Base-by-base conservation (phyloP, 2,888 invertebrate species). In the Alentia gelatinosa region DNA sequence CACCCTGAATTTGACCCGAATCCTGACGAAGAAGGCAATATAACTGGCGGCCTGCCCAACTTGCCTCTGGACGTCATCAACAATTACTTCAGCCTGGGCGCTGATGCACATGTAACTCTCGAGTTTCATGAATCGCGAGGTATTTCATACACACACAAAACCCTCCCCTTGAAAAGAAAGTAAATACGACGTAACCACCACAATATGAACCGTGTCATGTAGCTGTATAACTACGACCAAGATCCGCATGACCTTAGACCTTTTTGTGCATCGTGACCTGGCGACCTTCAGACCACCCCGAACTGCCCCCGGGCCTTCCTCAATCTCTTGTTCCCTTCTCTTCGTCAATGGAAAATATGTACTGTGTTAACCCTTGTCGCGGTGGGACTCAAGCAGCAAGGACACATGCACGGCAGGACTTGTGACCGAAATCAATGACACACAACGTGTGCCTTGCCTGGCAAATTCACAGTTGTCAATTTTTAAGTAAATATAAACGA, bases 71-170 rank as follows among this genome's bases (percentile, higher is more conserved):
- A 98, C 95, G 99, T 99, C 91, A 98, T 99, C 96, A 99, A 99
- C 96, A 99, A 99, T 96, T 99, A 99, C 96, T 99, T 98, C 97
- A 99, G 99, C 40, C 97, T 99, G 93, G 99, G 99, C 42, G 99
- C 99, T 89, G 99, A 99, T 96, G 99, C 99, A 92, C 99, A 99
- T 95, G 99, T 99, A 93, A 99, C 99, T 12, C 97, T 99, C 90
- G 99, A 99, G 96, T 99, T 99, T 96, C 99, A 99, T 96, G 99
- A 99, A 97, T 99, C 99, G 1, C 97, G 99, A 97, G 96, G 96
- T 96, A 92, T 91, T 63, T 89, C 42, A 47, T 5, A 56, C 56
- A 5, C 5, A 56, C 5, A 56, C 5, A 56, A 56, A 56, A 56
- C 1, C 1, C 19, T 56, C 3, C 56, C 9, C 5, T 4, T n/a